A percentile compares a stretch with the other conserved stretches of the same genome.
Conservation (phyloP, 2,888 invertebrate species). For the Eumacrocentrus americanus region DNA sequence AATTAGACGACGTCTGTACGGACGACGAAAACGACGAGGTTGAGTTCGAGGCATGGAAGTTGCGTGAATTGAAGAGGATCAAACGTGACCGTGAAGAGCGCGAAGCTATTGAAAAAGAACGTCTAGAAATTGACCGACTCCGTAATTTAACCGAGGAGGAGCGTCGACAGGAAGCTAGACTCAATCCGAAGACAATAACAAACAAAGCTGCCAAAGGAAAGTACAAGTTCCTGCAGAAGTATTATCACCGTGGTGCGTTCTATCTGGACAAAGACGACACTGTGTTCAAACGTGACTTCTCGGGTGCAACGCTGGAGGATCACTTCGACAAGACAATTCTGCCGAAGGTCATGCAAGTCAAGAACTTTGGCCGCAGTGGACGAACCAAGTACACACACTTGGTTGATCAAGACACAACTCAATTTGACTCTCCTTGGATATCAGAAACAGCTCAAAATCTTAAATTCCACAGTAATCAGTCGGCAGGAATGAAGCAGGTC, state of each 20-base stretch:
- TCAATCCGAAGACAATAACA: slow-evolving; percentile 90
- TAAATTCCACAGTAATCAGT: slow-evolving; percentile 84
- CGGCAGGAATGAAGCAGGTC: slow-evolving; percentile 91
- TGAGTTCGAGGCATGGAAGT: slow-evolving; percentile 97
- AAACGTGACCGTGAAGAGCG: slow-evolving; percentile 96
- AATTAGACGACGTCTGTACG: slow-evolving; percentile 85
- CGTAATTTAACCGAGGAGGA: slow-evolving; percentile 97
- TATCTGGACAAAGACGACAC: slow-evolving; percentile 93
- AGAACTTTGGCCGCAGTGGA: slow-evolving; percentile 98
- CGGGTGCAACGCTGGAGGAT: slow-evolving; percentile 96
- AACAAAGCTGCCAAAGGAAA: slow-evolving; percentile 97
- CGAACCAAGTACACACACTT: slow-evolving; percentile 99
- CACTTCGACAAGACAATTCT: slow-evolving; percentile 98
- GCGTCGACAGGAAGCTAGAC: slow-evolving; percentile 82
- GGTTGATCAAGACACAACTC: slow-evolving; percentile 98
- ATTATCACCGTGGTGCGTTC: slow-evolving; percentile 99
- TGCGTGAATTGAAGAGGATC: slow-evolving; percentile 93
- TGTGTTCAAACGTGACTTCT: slow-evolving; percentile 91
- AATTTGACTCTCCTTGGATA: slow-evolving; percentile 97
- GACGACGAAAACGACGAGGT: slow-evolving; percentile 96
- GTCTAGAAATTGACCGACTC: slow-evolving; percentile 85
- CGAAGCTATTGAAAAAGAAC: slow-evolving; percentile 86
- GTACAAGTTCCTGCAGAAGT: slow-evolving; percentile 99
- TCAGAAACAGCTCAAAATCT: slow-evolving; percentile 87
- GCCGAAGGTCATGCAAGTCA: slow-evolving; percentile 99